Percentiles rank a stretch among this genome's conserved stretches.
Evolutionary conservation across 30 jellyfish, hydroid and myxozoan genomes (phyloP).

Genomic region (Mastigias papua): DNA sequence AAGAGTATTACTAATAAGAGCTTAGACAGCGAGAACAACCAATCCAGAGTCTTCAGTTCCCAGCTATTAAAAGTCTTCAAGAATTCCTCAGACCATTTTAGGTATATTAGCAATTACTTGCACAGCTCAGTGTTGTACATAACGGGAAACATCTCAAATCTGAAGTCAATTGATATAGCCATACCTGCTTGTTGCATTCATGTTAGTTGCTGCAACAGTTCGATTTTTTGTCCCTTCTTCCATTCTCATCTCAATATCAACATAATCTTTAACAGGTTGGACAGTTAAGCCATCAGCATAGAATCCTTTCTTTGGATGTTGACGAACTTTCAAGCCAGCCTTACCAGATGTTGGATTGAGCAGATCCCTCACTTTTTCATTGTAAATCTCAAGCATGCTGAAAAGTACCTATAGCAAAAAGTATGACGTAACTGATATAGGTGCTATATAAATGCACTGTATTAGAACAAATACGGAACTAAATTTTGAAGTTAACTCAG

Average conservation of each 20-base stretch:
- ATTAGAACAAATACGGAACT: too few relatives aligned
- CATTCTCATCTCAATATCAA: slow-evolving; percentile 78
- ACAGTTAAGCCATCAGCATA: slow-evolving; percentile 83
- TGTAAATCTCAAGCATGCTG: slow-evolving; percentile 95
- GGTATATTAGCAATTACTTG: too few relatives aligned
- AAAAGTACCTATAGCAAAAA: slow-evolving; percentile 65
- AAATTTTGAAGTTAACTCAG: too few relatives aligned
- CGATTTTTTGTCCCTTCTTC: slow-evolving; percentile 92
- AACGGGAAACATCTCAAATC: too few relatives aligned
- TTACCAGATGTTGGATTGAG: slow-evolving; percentile 75
- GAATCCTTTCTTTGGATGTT: slow-evolving; percentile 89
- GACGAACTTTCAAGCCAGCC: slow-evolving; percentile 75
- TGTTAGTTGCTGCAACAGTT: slow-evolving; percentile 89
- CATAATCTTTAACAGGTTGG: slow-evolving; percentile 80
- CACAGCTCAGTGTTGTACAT: too few relatives aligned
- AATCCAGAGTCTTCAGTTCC: too few relatives aligned
- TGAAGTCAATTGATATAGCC: background rate
- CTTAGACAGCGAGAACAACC: too few relatives aligned
- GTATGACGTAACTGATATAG: background rate
- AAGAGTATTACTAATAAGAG: too few relatives aligned
- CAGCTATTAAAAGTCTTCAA: too few relatives aligned
- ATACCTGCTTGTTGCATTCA: slow-evolving; percentile 98
- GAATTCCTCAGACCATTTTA: too few relatives aligned
- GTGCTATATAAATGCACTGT: background rate
- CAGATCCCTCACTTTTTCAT: slow-evolving; percentile 87